phyloP scores from a whole-genome alignment of 1,140 invertebrate genomes.

The Sinella curviseta region DNA sequence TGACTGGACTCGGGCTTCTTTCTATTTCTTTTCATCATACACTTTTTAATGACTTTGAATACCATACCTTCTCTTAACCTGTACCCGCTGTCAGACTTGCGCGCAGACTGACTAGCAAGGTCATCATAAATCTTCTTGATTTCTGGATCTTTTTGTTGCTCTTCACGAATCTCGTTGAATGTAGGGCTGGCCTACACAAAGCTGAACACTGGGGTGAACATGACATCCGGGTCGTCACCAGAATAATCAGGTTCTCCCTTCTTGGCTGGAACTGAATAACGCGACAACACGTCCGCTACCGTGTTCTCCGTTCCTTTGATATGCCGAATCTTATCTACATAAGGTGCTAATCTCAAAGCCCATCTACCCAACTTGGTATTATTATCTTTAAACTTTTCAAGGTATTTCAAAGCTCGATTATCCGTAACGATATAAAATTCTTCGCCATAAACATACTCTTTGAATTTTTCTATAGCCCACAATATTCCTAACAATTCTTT shows the following conservation, averaged over 20 bases:
- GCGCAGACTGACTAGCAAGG: neutral
- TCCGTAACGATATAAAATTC: neutral
- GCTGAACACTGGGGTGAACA: slow-evolving; percentile 3
- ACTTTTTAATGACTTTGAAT: neutral
- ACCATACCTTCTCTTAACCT: neutral
- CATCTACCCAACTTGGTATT: neutral
- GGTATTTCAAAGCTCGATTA: neutral
- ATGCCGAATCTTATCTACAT: slow-evolving; percentile 43
- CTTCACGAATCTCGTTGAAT: neutral
- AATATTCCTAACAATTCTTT: neutral
- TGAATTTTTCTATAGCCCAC: neutral
- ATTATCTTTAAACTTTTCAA: neutral
- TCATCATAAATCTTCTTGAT: neutral
- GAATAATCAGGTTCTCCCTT: neutral
- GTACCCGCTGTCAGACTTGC: neutral
- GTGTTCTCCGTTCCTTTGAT: slow-evolving; percentile 41
- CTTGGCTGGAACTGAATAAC: slow-evolving; percentile 27
- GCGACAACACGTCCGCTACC: slow-evolving; percentile 42
- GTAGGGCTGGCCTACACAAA: neutral
- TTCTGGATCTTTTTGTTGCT: neutral
- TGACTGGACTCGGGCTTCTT: neutral
- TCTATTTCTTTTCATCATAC: neutral
- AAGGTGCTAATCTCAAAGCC: neutral
- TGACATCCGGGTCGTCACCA: slow-evolving; percentile 11
- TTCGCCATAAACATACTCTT: neutral